Evolutionary conservation across 2,888 invertebrate genomes (phyloP).

Genomic region (Drosophila algonquin): DNA sequence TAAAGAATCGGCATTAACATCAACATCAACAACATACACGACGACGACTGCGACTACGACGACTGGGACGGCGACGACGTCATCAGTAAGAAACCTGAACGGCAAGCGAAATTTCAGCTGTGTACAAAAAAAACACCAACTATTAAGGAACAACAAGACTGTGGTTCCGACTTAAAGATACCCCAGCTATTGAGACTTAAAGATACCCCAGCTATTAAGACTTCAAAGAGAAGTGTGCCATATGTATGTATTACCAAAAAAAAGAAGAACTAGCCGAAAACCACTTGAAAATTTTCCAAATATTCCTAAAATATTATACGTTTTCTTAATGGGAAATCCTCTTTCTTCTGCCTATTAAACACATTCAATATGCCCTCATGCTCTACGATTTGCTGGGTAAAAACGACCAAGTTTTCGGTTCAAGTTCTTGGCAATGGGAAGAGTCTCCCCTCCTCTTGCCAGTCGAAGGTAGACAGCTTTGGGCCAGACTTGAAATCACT

Average conservation of each 20-base stretch:
- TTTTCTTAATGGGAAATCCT: constrained; percentile 9
- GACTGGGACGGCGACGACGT: constrained; percentile 67
- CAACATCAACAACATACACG: constrained; percentile 14
- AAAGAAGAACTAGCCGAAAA: neutral
- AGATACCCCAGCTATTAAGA: neutral
- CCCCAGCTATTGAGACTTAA: neutral
- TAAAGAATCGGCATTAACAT: constrained; percentile 19
- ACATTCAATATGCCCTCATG: neutral
- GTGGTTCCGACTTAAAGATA: neutral
- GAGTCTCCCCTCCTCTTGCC: constrained; percentile 32
- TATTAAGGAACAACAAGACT: neutral
- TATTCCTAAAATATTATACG: no score
- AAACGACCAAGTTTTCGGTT: constrained; percentile 53
- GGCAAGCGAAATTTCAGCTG: constrained; percentile 17
- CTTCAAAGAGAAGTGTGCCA: constrained; percentile 6
- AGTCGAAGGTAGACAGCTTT: constrained; percentile 61
- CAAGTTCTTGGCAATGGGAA: constrained; percentile 75
- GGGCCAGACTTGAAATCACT: constrained; percentile 38
- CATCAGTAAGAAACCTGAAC: constrained; percentile 58
- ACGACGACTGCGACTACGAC: constrained; percentile 32
- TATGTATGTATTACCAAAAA: constrained; percentile 18
- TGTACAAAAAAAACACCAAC: constrained; percentile 8
- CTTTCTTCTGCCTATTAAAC: neutral
- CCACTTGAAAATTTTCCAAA: neutral
- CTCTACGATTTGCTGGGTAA: neutral